Conservation (phyloP, 2,113 vertebrate species). For the Desmodus rotundus region DNA sequence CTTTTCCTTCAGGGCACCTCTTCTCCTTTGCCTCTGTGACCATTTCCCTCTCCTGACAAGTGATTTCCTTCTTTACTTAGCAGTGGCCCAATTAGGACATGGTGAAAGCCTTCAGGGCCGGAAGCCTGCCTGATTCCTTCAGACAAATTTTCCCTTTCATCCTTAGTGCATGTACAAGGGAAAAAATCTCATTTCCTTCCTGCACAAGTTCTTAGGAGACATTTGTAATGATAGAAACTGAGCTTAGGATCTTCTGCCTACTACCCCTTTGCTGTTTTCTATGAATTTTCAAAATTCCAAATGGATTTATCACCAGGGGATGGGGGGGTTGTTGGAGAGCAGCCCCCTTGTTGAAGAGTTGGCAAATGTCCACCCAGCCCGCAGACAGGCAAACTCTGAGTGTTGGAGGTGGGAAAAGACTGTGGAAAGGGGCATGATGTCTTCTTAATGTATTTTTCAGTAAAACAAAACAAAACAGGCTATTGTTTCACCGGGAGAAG, state of each 20-base stretch:
- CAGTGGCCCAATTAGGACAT: background rate
- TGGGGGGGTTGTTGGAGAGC: background rate
- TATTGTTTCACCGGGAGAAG: background rate
- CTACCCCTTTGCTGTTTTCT: background rate
- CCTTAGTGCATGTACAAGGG: background rate
- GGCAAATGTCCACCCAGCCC: background rate
- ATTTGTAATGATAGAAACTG: background rate
- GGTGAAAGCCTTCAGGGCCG: background rate
- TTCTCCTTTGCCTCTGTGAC: background rate
- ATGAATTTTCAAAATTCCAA: background rate
- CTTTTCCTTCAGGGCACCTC: background rate
- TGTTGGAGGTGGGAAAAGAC: background rate
- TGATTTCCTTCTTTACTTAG: background rate
- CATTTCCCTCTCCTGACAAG: background rate
- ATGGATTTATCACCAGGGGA: background rate
- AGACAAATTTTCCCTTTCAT: background rate
- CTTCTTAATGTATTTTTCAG: background rate
- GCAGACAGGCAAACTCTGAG: background rate
- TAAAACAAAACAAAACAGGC: background rate
- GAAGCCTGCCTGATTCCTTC: background rate
- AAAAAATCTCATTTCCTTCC: slow-evolving; percentile 30
- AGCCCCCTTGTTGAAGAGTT: background rate
- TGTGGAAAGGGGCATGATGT: background rate
- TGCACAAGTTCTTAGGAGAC: background rate
- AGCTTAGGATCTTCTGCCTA: background rate